Conservation (phyloP, 37 sponge, comb jelly and placozoan species). For the Cliona cf. orientalis region DNA sequence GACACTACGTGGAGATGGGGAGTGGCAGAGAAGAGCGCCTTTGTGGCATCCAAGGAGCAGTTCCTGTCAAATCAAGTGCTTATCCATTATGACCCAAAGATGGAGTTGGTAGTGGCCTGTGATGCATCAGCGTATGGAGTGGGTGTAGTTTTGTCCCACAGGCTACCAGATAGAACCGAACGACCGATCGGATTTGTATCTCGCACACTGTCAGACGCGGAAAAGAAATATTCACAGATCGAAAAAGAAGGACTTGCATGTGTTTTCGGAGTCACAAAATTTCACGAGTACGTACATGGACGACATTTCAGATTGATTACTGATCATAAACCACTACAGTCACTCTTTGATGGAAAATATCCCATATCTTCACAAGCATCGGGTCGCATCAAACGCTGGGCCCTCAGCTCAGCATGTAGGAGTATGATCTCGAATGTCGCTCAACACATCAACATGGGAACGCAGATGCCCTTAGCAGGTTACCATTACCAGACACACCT, state of each 20-base stretch:
- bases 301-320: constrained; percentile 5
- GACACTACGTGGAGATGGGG: constrained; percentile 8
- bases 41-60: constrained; percentile 11
- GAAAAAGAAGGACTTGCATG: constrained; percentile 31
- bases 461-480: too few relatives aligned
- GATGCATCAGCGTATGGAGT: too few relatives aligned
- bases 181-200: constrained; percentile 26
- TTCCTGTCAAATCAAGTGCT: constrained; percentile 20
- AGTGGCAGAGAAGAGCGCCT: not conserved
- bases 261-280: constrained; percentile 10
- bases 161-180: constrained; percentile 2
- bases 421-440: too few relatives aligned
- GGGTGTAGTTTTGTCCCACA: constrained; percentile 19
- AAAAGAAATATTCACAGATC: too few relatives aligned
- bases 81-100: constrained; percentile 6
- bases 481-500: too few relatives aligned
- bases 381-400: constrained; percentile 37
- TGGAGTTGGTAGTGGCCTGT: constrained; percentile 24
- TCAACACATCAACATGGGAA: too few relatives aligned
- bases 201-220: too few relatives aligned
- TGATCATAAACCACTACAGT: too few relatives aligned
- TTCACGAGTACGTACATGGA: constrained; percentile 1
- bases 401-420: constrained; percentile 7
- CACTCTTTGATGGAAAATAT: too few relatives aligned
- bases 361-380: too few relatives aligned